Evolutionary conservation across 2,888 invertebrate genomes (phyloP).

Genomic region (Pachliopta kotzebuea): DNA sequence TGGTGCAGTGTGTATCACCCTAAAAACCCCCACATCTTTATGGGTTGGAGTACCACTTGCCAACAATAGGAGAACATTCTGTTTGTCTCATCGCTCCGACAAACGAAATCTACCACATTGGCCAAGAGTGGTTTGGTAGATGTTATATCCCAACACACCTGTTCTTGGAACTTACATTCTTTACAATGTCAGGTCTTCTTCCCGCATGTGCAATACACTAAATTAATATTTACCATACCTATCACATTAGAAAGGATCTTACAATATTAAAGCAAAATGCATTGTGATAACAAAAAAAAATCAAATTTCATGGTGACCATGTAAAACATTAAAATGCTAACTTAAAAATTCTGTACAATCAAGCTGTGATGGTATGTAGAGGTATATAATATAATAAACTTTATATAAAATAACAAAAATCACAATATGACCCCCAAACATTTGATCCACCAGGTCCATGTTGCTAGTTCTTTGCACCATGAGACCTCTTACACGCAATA

Average conservation of each 20-base stretch:
- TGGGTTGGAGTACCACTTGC: too few relatives aligned
- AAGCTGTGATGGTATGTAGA: conserved; percentile 8
- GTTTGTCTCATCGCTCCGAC: too few relatives aligned
- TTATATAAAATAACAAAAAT: conserved; percentile 20
- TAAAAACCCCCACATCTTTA: too few relatives aligned
- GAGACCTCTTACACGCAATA: conserved; percentile 18
- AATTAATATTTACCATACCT: background rate
- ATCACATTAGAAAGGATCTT: conserved; percentile 13
- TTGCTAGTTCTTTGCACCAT: background rate
- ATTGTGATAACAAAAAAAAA: background rate
- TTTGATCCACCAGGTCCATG: background rate
- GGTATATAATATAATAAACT: conserved; percentile 1
- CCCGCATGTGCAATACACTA: too few relatives aligned
- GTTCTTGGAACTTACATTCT: too few relatives aligned
- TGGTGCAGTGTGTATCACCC: too few relatives aligned
- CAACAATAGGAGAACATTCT: too few relatives aligned
- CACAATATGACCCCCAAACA: conserved; percentile 16
- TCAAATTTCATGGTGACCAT: background rate
- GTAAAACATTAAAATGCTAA: conserved; percentile 12
- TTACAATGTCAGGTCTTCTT: too few relatives aligned
- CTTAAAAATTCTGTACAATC: conserved; percentile 17
- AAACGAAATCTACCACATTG: too few relatives aligned
- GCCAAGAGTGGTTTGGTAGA: too few relatives aligned
- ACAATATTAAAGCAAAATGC: conserved; percentile 6
- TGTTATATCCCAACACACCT: too few relatives aligned